Conservation (phyloP, 2,888 invertebrate genomes). For the Germaria angustata region DNA sequence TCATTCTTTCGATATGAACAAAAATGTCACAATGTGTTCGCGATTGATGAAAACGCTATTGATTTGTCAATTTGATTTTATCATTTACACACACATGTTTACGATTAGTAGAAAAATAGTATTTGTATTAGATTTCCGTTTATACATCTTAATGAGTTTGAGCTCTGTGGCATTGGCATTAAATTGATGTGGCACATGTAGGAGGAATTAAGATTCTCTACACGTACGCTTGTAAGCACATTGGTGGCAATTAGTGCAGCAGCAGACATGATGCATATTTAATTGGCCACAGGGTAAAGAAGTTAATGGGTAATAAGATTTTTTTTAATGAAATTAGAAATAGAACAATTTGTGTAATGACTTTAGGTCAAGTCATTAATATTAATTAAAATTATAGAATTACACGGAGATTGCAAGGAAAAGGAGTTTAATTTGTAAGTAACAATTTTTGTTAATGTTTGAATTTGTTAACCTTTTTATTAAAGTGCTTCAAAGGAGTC, state of each 20-base stretch:
- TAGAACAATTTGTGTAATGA: neutral
- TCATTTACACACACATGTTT: neutral
- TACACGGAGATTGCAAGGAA: too few relatives aligned
- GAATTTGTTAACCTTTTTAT: too few relatives aligned
- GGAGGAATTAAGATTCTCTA: neutral
- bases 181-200: neutral
- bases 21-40: slow-evolving; percentile 1
- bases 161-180: neutral
- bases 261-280: neutral
- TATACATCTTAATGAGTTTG: neutral
- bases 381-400: too few relatives aligned
- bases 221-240: neutral
- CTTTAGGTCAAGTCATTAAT: too few relatives aligned
- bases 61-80: neutral
- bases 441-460: too few relatives aligned
- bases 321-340: neutral
- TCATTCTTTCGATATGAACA: neutral
- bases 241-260: neutral
- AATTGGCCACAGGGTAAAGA: neutral
- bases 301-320: neutral
- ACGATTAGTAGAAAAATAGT: neutral
- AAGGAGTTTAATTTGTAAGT: too few relatives aligned
- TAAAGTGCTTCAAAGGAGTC: too few relatives aligned
- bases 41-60: neutral
- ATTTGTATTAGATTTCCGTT: neutral